These are phyloP conservation scores for Periophthalmus modestus DNA, from an alignment of 2,113 vertebrate genomes.

Conservation along the genomic window DNA sequence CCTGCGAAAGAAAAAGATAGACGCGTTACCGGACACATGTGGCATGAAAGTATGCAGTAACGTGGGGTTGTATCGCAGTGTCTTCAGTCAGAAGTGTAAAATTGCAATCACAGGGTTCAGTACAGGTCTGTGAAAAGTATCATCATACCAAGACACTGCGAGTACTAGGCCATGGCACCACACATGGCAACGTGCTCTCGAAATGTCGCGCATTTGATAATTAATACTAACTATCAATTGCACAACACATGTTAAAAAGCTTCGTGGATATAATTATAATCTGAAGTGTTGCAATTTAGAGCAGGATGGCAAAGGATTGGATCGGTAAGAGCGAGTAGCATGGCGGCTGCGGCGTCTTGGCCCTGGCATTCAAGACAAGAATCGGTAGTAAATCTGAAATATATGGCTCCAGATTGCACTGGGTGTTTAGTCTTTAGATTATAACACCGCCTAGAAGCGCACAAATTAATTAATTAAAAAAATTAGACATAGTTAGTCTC, in stretches of 20 bases:
- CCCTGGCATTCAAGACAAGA: too few species aligned
- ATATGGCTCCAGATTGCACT: neutral
- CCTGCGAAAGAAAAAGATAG: neutral
- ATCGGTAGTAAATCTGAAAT: too few species aligned
- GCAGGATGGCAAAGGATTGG: constrained; percentile 52
- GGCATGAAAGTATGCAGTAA: neutral
- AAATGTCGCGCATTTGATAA: neutral
- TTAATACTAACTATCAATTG: accelerated
- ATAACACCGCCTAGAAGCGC: too few species aligned
- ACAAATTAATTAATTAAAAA: neutral
- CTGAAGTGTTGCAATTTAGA: accelerated
- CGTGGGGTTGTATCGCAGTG: neutral
- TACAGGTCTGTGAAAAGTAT: constrained; percentile 88
- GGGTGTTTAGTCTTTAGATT: neutral
- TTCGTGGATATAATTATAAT: accelerated
- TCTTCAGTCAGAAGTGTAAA: constrained; percentile 76
- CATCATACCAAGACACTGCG: constrained; percentile 77
- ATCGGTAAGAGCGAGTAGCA: neutral
- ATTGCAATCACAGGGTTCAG: constrained; percentile 84
- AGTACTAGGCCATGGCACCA: neutral
- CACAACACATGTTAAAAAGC: accelerated
- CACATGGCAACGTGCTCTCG: neutral
- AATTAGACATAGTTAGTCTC: neutral
- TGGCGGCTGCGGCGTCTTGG: neutral
- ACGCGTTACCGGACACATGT: neutral